These are phyloP conservation scores for Philonicus albiceps DNA, from an alignment of 2,888 invertebrate species.

Conservation along the genomic window DNA sequence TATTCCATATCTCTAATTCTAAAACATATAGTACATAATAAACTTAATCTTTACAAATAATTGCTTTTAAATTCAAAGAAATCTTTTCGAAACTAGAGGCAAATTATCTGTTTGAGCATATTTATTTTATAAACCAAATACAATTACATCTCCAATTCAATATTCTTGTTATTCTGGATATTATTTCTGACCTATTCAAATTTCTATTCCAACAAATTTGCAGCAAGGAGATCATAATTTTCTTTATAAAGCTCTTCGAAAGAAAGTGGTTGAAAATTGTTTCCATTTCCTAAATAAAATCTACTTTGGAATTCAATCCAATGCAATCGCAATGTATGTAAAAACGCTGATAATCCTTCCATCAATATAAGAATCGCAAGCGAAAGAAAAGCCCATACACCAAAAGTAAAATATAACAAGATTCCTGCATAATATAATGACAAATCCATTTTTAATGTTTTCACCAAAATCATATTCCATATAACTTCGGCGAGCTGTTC, in stretches of 20 bases:
- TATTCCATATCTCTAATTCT: no score
- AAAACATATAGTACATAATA: no score
- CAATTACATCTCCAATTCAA: background rate
- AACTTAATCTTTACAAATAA: no score
- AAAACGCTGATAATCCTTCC: slow-evolving; percentile 99
- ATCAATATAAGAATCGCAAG: slow-evolving; percentile 95
- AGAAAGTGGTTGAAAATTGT: slow-evolving; percentile 82
- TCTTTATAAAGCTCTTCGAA: slow-evolving; percentile 68
- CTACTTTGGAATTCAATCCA: slow-evolving; percentile 99
- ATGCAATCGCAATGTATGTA: slow-evolving; percentile 96
- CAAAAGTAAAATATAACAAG: slow-evolving; percentile 82
- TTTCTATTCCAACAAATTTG: background rate
- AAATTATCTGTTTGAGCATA: background rate
- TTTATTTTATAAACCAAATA: background rate
- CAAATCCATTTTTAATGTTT: slow-evolving; percentile 69
- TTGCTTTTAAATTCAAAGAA: no score
- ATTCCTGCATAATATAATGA: slow-evolving; percentile 74
- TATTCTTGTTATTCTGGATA: background rate
- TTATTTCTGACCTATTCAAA: background rate
- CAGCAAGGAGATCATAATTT: background rate
- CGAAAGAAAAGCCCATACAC: slow-evolving; percentile 89
- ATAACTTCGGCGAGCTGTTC: slow-evolving; percentile 89
- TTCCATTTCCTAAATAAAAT: slow-evolving; percentile 83
- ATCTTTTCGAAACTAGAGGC: background rate
- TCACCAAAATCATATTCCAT: slow-evolving; percentile 88